Conservation (phyloP, 2,888 invertebrate genomes). For the Sphecodes monilicornis region DNA sequence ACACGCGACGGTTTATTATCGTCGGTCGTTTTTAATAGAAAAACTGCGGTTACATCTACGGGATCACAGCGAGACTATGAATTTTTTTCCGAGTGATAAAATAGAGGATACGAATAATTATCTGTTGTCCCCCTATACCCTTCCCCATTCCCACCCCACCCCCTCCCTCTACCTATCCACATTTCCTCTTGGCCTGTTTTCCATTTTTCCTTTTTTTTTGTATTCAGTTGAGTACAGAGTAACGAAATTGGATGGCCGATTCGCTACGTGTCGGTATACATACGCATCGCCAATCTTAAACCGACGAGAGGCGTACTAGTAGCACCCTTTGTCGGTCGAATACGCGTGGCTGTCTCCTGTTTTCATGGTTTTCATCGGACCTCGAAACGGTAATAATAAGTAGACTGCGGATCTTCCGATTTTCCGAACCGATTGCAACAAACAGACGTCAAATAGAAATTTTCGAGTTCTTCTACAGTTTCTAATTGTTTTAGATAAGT, state of each 20-base stretch:
- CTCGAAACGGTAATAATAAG: not conserved
- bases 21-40: slow-evolving; percentile 67
- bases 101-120: slow-evolving; percentile 66
- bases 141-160: not conserved
- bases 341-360: slow-evolving; percentile 39
- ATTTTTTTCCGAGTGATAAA: slow-evolving; percentile 69
- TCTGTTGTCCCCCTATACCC: slow-evolving; percentile 35
- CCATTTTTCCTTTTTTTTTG: not conserved
- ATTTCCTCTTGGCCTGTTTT: slow-evolving; percentile 13
- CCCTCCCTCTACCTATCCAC: slow-evolving; percentile 4
- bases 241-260: slow-evolving; percentile 58
- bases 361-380: not conserved
- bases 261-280: slow-evolving; percentile 57
- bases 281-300: slow-evolving; percentile 42
- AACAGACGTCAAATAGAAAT: not conserved
- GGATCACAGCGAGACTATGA: slow-evolving; percentile 79
- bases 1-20: slow-evolving; percentile 55
- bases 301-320: slow-evolving; percentile 49
- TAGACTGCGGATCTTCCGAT: not conserved
- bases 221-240: slow-evolving; percentile 53
- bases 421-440: not conserved
- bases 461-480: not conserved
- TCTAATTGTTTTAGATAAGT: not conserved
- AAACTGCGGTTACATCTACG: slow-evolving; percentile 76
- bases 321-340: slow-evolving; percentile 59